phyloP scores from a whole-genome alignment of 2,888 invertebrate genomes.

The Drosophila robusta region DNA sequence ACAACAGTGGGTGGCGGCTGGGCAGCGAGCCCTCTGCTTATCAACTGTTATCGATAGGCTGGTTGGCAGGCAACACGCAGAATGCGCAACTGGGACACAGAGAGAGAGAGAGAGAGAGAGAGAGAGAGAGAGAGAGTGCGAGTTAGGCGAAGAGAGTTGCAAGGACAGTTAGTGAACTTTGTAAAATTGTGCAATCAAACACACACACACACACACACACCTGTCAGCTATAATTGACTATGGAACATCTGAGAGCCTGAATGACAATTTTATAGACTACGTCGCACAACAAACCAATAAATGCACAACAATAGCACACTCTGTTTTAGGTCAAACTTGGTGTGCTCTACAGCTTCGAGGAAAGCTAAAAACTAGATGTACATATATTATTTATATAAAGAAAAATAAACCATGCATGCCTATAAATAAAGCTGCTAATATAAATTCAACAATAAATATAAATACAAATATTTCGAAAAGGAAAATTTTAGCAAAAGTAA shows the following conservation, averaged over 20 bases:
- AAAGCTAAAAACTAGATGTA: too few species aligned
- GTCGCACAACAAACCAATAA: conserved; percentile 6
- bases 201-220: conserved; percentile 10
- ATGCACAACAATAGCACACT: not conserved
- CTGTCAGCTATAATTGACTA: conserved; percentile 53
- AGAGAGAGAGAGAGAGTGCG: not conserved
- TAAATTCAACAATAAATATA: too few species aligned
- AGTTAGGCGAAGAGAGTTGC: not conserved
- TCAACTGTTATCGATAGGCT: conserved; percentile 71
- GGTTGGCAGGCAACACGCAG: conserved; percentile 37
- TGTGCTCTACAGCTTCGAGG: not conserved
- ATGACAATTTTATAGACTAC: conserved; percentile 71
- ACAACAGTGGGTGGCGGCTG: conserved; percentile 56
- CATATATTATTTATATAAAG: too few species aligned
- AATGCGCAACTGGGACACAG: not conserved
- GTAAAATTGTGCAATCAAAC: conserved; percentile 1
- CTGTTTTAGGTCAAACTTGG: not conserved
- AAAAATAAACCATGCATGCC: too few species aligned
- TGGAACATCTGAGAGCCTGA: conserved; percentile 64
- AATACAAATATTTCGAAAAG: too few species aligned
- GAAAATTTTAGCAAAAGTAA: too few species aligned
- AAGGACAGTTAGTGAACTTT: conserved; percentile 9
- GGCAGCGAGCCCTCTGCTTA: conserved; percentile 47
- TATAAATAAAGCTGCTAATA: too few species aligned
- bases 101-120: not conserved